phyloP scores from a whole-genome alignment of 2,113 vertebrate genomes.

The Scartelaos histophorus region DNA sequence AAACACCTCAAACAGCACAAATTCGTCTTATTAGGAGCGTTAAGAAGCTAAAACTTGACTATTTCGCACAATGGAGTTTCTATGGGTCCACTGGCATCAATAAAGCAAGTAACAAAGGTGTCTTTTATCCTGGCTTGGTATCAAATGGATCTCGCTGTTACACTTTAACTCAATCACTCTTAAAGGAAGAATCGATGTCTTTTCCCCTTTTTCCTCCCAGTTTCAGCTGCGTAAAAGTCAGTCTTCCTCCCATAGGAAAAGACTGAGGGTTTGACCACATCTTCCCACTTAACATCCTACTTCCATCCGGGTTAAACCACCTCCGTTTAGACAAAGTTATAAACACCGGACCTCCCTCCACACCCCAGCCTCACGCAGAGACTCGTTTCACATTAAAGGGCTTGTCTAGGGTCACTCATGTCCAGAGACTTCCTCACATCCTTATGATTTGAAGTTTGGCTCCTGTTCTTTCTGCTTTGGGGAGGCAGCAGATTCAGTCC shows the following conservation, averaged over 20 bases:
- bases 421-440: constrained; percentile 32
- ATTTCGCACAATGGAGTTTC: constrained; percentile 5
- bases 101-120: neutral
- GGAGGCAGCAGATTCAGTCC: constrained; percentile 47
- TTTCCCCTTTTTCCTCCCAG: neutral
- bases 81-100: constrained; percentile 23
- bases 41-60: neutral
- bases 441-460: constrained; percentile 52
- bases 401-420: constrained; percentile 32
- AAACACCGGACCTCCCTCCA: neutral
- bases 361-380: neutral
- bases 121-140: constrained; percentile 29
- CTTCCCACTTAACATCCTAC: constrained; percentile 15
- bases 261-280: constrained; percentile 11
- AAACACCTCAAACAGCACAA: neutral
- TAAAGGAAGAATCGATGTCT: constrained; percentile 6
- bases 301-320: constrained; percentile 16
- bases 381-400: constrained; percentile 2
- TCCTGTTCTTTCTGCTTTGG: constrained; percentile 16
- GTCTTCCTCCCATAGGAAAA: neutral
- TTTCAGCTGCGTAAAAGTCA: neutral
- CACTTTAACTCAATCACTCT: constrained; percentile 25
- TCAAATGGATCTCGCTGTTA: constrained; percentile 26
- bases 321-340: constrained; percentile 4
- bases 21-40: neutral